Conservation (phyloP, 2,797 vertebrate genomes). For the Pangasius mekongensis region DNA sequence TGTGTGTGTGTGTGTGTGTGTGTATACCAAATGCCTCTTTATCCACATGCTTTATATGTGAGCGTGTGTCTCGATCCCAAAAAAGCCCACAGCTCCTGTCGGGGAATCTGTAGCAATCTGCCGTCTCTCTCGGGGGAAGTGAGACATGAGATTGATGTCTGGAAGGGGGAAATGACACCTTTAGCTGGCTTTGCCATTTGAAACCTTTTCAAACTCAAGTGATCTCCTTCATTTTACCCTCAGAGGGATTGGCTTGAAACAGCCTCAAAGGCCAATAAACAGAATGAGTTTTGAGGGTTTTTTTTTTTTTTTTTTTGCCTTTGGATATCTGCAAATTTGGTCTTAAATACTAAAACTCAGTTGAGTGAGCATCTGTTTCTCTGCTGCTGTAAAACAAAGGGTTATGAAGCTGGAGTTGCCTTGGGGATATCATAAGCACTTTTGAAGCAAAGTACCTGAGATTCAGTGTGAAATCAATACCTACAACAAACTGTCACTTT, state of each 20-base stretch:
- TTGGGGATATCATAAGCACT: conserved; percentile 52
- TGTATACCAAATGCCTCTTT: conserved; percentile 67
- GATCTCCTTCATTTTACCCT: conserved; percentile 75
- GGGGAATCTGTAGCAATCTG: conserved; percentile 75
- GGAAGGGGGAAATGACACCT: conserved; percentile 79
- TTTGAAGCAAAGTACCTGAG: conserved; percentile 58
- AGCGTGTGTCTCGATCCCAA: conserved; percentile 67
- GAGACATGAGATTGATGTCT: conserved; percentile 80
- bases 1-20: conserved; percentile 27
- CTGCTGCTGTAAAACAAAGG: conserved; percentile 68
- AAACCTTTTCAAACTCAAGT: conserved; percentile 81
- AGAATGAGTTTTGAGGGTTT: conserved; percentile 53
- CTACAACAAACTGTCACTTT: conserved; percentile 65
- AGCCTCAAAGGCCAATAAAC: conserved; percentile 77
- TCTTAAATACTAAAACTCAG: conserved; percentile 69
- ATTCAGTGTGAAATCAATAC: conserved; percentile 69
- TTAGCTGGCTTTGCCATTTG: conserved; percentile 83
- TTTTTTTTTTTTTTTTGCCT: conserved; percentile 61
- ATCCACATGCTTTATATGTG: conserved; percentile 67
- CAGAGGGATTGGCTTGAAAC: conserved; percentile 77
- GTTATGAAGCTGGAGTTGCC: conserved; percentile 59
- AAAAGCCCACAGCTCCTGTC: conserved; percentile 74
- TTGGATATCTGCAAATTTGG: conserved; percentile 50
- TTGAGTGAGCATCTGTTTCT: conserved; percentile 65
- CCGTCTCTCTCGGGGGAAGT: conserved; percentile 73